phyloP scores from a whole-genome alignment of 2,888 invertebrate genomes.

The Luperina testacea region DNA sequence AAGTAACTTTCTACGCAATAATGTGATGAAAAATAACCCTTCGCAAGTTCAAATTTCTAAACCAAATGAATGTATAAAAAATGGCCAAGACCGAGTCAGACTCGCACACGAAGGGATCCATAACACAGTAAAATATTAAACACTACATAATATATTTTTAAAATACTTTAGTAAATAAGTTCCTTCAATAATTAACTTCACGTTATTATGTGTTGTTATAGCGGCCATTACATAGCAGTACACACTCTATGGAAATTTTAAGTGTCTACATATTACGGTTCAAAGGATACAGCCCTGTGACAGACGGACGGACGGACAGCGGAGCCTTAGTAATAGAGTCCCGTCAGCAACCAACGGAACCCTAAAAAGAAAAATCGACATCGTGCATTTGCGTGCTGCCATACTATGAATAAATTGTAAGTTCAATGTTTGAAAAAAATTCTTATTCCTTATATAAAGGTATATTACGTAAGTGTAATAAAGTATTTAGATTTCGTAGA shows the following conservation, averaged over 20 bases:
- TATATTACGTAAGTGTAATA: constrained; percentile 43
- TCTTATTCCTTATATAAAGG: constrained; percentile 46
- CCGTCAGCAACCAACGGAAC: neutral
- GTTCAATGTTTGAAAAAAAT: constrained; percentile 57
- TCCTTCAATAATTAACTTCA: neutral
- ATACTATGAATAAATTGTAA: constrained; percentile 62
- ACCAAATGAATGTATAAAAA: constrained; percentile 39
- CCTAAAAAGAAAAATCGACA: constrained; percentile 38
- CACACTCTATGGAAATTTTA: neutral
- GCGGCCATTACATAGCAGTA: neutral
- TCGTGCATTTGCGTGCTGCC: constrained; percentile 58
- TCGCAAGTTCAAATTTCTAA: constrained; percentile 52
- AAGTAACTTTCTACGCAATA: constrained; percentile 30
- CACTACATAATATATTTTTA: neutral
- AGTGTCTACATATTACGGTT: neutral
- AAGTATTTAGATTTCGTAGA: constrained; percentile 38
- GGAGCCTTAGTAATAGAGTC: neutral
- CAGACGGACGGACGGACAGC: neutral
- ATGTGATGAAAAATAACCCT: constrained; percentile 39
- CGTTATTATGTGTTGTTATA: neutral
- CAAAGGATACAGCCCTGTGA: neutral
- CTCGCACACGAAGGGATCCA: neutral
- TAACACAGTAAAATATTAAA: neutral
- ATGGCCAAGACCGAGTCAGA: neutral
- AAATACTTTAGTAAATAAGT: neutral